Evolutionary conservation across 1,140 invertebrate species (phyloP).

Genomic region (Lordiphosa stackelbergi): DNA sequence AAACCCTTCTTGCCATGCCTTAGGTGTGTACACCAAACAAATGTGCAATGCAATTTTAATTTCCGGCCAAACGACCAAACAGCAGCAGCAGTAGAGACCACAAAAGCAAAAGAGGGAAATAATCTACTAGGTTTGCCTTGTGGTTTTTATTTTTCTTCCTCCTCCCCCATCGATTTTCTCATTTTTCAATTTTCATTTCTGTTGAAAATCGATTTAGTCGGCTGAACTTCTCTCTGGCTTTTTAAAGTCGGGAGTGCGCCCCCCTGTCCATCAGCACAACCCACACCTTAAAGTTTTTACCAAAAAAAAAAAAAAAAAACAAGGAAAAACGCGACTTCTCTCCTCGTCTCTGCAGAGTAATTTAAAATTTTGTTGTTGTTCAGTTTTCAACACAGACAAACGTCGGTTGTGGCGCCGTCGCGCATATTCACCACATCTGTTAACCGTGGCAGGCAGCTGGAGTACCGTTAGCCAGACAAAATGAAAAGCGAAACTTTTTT

Average conservation of each 20-base stretch:
- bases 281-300: slow-evolving; percentile 18
- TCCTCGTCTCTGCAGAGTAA: slow-evolving; percentile 8
- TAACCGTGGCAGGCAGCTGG: slow-evolving; percentile 44
- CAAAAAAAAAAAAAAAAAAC: neutral
- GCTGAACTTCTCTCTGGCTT: too few species aligned
- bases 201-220: too few species aligned
- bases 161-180: slow-evolving; percentile 42
- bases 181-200: slow-evolving; percentile 26
- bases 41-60: slow-evolving; percentile 41
- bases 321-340: slow-evolving; percentile 15
- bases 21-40: neutral
- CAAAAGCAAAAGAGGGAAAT: slow-evolving; percentile 14
- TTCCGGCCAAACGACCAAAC: slow-evolving; percentile 33
- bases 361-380: slow-evolving; percentile 26
- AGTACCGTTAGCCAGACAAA: slow-evolving; percentile 50
- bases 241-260: neutral
- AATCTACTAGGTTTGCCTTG: slow-evolving; percentile 41
- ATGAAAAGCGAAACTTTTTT: slow-evolving; percentile 67
- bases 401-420: slow-evolving; percentile 14
- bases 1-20: too few species aligned
- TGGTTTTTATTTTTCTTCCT: slow-evolving; percentile 20
- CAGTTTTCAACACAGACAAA: slow-evolving; percentile 27
- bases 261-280: neutral
- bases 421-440: slow-evolving; percentile 58
- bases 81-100: neutral